Percentiles rank a stretch among this genome's conserved stretches.
Conservation (phyloP, 2,888 invertebrate genomes). For the Nematopogon swammerdamellus region DNA sequence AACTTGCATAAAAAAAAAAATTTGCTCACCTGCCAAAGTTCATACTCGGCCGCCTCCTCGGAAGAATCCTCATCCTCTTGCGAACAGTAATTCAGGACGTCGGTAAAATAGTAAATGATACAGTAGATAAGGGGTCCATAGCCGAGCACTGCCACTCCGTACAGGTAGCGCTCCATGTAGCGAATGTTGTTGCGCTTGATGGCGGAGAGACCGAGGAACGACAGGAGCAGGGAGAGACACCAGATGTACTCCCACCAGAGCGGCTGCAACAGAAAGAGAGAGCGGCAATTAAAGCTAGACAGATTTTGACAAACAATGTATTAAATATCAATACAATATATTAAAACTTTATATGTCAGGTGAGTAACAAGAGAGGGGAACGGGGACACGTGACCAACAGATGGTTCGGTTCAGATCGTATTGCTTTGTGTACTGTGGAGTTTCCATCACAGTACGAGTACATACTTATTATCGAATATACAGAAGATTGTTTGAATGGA, state of each 20-base stretch:
- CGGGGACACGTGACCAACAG: too few relatives aligned
- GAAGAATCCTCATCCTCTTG: slow-evolving; percentile 44
- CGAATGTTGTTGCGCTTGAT: slow-evolving; percentile 79
- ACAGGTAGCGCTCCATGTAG: slow-evolving; percentile 74
- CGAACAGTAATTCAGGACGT: slow-evolving; percentile 74
- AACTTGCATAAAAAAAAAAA: too few relatives aligned
- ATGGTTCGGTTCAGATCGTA: too few relatives aligned
- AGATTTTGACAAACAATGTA: background rate
- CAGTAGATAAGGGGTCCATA: slow-evolving; percentile 79
- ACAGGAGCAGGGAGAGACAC: slow-evolving; percentile 79
- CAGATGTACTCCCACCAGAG: slow-evolving; percentile 93
- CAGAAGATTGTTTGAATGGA: too few relatives aligned
- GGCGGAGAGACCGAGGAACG: slow-evolving; percentile 82
- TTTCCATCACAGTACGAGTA: too few relatives aligned
- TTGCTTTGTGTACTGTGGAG: too few relatives aligned
- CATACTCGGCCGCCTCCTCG: slow-evolving; percentile 57
- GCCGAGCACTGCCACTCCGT: slow-evolving; percentile 61
- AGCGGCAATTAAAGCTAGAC: slow-evolving; percentile 8
- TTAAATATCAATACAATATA: background rate
- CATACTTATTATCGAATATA: too few relatives aligned
- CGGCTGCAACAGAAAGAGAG: slow-evolving; percentile 55
- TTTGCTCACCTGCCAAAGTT: slow-evolving; percentile 81
- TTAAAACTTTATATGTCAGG: too few relatives aligned
- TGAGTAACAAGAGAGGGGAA: too few relatives aligned
- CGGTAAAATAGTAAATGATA: slow-evolving; percentile 75